These are phyloP conservation scores for Operophtera brumata DNA, from an alignment of 2,888 invertebrate species.

Conservation along the genomic window DNA sequence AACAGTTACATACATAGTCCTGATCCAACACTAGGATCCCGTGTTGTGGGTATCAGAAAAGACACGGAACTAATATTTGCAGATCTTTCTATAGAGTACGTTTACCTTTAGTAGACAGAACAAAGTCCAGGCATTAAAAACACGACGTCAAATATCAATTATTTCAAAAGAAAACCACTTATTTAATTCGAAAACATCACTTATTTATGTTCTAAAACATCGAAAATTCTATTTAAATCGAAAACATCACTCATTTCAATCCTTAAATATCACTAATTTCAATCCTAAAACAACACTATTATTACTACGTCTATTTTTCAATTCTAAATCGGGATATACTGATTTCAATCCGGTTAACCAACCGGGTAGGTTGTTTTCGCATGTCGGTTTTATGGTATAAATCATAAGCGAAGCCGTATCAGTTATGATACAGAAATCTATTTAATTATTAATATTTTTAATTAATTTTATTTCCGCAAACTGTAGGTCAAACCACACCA, in stretches of 20 bases:
- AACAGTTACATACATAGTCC: too few species aligned
- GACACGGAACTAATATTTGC: too few species aligned
- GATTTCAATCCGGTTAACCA: too few species aligned
- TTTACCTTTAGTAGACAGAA: constrained; percentile 10
- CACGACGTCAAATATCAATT: neutral
- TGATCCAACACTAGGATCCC: too few species aligned
- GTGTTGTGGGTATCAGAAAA: too few species aligned
- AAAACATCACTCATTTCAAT: neutral
- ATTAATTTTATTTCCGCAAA: too few species aligned
- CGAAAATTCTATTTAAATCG: too few species aligned
- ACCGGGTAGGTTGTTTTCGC: neutral
- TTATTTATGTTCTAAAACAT: too few species aligned
- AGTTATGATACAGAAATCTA: neutral
- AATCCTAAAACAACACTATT: neutral
- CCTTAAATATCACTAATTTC: neutral
- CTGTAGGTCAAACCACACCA: neutral
- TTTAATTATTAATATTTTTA: neutral
- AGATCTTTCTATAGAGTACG: too few species aligned
- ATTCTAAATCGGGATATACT: neutral
- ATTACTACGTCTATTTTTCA: neutral
- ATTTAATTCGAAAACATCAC: neutral
- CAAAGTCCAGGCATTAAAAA: constrained; percentile 4
- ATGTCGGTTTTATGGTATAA: neutral
- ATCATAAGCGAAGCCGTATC: neutral
- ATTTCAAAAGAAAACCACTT: neutral